Percentiles rank a stretch among this genome's conserved stretches.
Evolutionary conservation across 1,140 invertebrate species (phyloP).

Genomic region (Elymnias hypermnestra): DNA sequence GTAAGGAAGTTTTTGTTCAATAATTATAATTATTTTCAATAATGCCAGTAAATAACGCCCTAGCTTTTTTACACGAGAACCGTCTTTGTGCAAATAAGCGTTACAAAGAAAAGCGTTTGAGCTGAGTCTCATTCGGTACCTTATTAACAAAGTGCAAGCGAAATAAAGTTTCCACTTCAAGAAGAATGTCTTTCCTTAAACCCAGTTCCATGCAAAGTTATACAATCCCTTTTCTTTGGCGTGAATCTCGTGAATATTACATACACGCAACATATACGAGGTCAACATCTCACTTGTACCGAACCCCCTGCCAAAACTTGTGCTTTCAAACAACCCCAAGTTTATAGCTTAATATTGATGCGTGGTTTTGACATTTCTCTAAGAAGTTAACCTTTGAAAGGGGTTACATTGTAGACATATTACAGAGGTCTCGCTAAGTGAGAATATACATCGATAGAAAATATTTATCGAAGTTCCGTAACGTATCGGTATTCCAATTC

Average conservation of each 20-base stretch:
- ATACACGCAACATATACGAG: constrained; percentile 9
- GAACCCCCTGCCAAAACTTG: constrained; percentile 25
- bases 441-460: no score
- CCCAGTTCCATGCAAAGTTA: neutral
- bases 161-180: neutral
- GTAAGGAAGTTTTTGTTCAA: no score
- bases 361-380: constrained; percentile 50
- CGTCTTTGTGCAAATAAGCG: no score
- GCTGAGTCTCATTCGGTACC: no score
- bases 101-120: no score
- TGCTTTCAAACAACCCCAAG: constrained; percentile 36
- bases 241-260: constrained; percentile 8
- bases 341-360: constrained; percentile 57
- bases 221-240: neutral
- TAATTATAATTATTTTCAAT: no score
- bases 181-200: neutral
- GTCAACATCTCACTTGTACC: constrained; percentile 14
- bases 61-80: no score
- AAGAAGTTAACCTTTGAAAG: neutral
- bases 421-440: no score
- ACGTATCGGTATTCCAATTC: no score
- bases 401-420: neutral
- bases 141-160: no score
- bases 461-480: no score
- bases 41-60: no score